These are phyloP conservation scores for Oligia latruncula DNA, from an alignment of 2,888 invertebrate species.

Conservation along the genomic window DNA sequence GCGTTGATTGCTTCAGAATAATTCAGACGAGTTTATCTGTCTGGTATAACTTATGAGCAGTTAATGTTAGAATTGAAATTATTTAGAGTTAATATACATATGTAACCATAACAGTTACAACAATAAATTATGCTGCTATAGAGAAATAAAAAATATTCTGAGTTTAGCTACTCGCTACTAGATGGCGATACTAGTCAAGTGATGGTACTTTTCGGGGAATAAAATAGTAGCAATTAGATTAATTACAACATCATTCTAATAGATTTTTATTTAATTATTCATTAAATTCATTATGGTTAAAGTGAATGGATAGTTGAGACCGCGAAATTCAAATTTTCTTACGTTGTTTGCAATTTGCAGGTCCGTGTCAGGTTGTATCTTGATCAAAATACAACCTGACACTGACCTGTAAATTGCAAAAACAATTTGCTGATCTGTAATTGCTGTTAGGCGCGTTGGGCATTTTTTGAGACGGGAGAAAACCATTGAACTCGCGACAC, in stretches of 20 bases:
- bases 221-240: not conserved
- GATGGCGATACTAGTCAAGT: conserved; percentile 38
- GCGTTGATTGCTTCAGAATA: not conserved
- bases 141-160: not conserved
- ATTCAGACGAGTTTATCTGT: not conserved
- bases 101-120: not conserved
- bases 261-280: not conserved
- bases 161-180: conserved; percentile 51
- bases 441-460: no score
- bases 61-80: not conserved
- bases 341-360: no score
- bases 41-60: not conserved
- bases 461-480: no score
- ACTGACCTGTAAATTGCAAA: no score
- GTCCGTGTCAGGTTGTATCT: no score
- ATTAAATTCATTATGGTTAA: not conserved
- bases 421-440: no score
- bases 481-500: no score
- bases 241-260: not conserved
- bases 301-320: no score
- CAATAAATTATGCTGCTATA: not conserved
- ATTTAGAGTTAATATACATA: not conserved
- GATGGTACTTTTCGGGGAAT: not conserved
- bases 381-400: no score
- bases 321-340: no score